These are phyloP conservation scores for Odontomachus brunneus DNA, from an alignment of 1,140 invertebrate genomes.

Conservation along the genomic window DNA sequence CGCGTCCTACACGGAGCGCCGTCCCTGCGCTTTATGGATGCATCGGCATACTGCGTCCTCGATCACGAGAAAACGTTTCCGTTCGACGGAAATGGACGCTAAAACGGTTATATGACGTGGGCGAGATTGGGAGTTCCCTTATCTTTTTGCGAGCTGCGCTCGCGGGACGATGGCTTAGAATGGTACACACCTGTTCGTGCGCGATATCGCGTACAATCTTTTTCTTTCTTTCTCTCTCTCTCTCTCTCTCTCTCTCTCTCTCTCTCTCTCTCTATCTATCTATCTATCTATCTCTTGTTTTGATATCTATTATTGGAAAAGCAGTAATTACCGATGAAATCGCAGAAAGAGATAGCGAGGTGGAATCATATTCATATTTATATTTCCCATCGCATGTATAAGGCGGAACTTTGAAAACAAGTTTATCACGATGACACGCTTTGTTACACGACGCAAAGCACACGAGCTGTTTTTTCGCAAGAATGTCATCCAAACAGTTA, in stretches of 20 bases:
- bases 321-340: background rate
- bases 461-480: too few relatives aligned
- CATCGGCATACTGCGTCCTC: constrained; percentile 57
- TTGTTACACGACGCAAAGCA: too few relatives aligned
- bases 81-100: constrained; percentile 38
- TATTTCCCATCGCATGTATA: too few relatives aligned
- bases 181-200: constrained; percentile 19
- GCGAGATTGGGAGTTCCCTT: constrained; percentile 40
- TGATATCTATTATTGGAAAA: background rate
- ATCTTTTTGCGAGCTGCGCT: constrained; percentile 30
- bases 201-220: background rate
- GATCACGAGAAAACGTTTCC: constrained; percentile 48
- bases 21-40: constrained; percentile 77
- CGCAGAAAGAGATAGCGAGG: too few relatives aligned
- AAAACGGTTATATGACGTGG: constrained; percentile 28
- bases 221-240: background rate
- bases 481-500: too few relatives aligned
- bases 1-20: constrained; percentile 20
- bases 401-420: too few relatives aligned
- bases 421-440: too few relatives aligned
- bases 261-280: background rate
- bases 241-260: background rate
- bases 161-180: constrained; percentile 14
- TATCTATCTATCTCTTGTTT: too few relatives aligned
- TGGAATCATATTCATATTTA: too few relatives aligned